Evolutionary conservation across 2,888 invertebrate species (phyloP).

Genomic region (Proisotoma minuta): DNA sequence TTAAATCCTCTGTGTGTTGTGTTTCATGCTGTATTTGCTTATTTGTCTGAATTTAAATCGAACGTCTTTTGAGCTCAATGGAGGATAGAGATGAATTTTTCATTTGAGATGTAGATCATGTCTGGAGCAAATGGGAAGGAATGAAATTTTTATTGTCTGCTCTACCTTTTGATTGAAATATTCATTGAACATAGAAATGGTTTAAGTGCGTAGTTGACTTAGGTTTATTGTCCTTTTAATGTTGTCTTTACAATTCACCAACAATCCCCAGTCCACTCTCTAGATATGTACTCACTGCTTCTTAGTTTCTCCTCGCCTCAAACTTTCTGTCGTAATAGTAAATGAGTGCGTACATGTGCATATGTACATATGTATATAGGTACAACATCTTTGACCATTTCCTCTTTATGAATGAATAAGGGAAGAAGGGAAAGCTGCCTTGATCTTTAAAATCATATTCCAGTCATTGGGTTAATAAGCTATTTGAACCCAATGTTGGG

Average conservation of each 20-base stretch:
- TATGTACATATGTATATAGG: background rate
- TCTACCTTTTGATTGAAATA: conserved; percentile 16
- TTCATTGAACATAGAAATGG: conserved; percentile 10
- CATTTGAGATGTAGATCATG: conserved; percentile 1
- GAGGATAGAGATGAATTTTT: background rate
- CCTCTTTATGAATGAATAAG: too few species aligned
- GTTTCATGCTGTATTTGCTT: background rate
- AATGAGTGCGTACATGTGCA: background rate
- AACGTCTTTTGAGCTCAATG: background rate
- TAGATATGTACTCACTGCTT: too few species aligned
- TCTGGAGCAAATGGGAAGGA: conserved; percentile 1
- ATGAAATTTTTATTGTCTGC: conserved; percentile 17
- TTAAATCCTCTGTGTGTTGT: background rate
- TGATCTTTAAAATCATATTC: too few species aligned
- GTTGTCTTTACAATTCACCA: background rate
- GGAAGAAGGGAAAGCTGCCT: too few species aligned
- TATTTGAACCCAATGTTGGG: too few species aligned
- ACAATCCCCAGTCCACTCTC: too few species aligned
- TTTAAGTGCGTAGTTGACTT: conserved; percentile 16
- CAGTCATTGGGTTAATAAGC: too few species aligned
- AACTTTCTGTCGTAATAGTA: too few species aligned
- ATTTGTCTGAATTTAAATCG: background rate
- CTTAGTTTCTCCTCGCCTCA: too few species aligned
- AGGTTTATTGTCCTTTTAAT: conserved; percentile 17
- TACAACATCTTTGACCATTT: too few species aligned